Evolutionary conservation across 2,113 vertebrate genomes (phyloP).

Genomic region (Ctenomys sociabilis): DNA sequence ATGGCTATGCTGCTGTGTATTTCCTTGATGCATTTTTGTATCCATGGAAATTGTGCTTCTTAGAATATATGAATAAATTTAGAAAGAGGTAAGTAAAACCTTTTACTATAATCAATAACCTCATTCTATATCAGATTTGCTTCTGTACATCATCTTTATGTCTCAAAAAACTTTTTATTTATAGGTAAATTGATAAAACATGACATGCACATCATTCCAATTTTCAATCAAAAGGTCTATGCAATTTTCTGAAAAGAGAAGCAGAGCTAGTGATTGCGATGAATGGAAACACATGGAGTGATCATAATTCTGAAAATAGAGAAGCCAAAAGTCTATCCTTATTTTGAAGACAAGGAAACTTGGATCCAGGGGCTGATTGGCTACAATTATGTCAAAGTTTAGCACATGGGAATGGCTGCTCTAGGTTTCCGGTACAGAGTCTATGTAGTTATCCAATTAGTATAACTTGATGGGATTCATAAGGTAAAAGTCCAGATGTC

Average conservation of each 20-base stretch:
- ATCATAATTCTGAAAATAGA: background rate
- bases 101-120: background rate
- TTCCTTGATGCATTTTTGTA: background rate
- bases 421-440: background rate
- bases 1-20: background rate
- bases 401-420: background rate
- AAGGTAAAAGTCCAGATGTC: background rate
- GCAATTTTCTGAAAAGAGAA: background rate
- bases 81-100: background rate
- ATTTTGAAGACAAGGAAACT: background rate
- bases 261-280: background rate
- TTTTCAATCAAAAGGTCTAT: background rate
- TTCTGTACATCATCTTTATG: background rate
- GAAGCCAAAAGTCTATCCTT: background rate
- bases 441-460: background rate
- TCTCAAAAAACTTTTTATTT: background rate
- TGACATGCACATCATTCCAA: background rate
- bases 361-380: background rate
- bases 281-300: background rate
- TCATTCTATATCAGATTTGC: background rate
- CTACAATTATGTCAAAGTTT: background rate
- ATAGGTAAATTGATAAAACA: background rate
- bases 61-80: background rate
- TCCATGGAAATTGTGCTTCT: background rate
- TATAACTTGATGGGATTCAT: background rate